Evolutionary conservation across 2,113 vertebrate species (phyloP).

Genomic region (Burhinus oedicnemus): DNA sequence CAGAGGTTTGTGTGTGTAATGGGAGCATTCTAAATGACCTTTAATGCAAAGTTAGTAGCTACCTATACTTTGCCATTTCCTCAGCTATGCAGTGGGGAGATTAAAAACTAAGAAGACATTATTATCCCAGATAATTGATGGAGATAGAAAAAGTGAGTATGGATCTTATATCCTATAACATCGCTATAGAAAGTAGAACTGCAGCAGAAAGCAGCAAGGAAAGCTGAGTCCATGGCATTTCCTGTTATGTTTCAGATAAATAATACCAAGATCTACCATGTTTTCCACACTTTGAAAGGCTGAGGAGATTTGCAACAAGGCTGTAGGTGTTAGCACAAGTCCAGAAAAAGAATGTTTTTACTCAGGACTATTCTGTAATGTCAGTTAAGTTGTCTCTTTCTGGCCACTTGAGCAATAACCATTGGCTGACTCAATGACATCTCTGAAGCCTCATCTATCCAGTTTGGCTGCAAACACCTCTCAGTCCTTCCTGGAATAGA

Average conservation of each 20-base stretch:
- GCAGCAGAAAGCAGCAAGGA: neutral
- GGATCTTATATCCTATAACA: constrained; percentile 67
- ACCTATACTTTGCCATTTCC: constrained; percentile 63
- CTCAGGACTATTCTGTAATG: neutral
- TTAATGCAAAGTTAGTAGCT: constrained; percentile 67
- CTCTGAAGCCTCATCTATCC: neutral
- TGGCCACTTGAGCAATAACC: neutral
- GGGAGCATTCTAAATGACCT: constrained; percentile 75
- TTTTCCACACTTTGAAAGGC: neutral
- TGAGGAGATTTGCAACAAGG: neutral
- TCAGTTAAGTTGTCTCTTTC: neutral
- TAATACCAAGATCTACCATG: neutral
- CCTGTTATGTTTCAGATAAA: neutral
- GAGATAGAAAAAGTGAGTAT: constrained; percentile 75
- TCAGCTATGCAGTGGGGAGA: constrained; percentile 16
- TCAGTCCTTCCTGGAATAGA: neutral
- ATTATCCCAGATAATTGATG: constrained; percentile 71
- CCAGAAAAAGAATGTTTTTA: neutral
- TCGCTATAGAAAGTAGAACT: constrained; percentile 73
- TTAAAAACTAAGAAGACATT: constrained; percentile 54
- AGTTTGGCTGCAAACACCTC: neutral
- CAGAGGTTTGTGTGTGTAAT: constrained; percentile 43
- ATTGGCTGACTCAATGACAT: neutral
- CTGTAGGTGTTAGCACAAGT: neutral
- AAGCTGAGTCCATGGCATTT: neutral